Base-by-base conservation (phyloP, 2,888 invertebrate species). In the Lysandra coridon region DNA sequence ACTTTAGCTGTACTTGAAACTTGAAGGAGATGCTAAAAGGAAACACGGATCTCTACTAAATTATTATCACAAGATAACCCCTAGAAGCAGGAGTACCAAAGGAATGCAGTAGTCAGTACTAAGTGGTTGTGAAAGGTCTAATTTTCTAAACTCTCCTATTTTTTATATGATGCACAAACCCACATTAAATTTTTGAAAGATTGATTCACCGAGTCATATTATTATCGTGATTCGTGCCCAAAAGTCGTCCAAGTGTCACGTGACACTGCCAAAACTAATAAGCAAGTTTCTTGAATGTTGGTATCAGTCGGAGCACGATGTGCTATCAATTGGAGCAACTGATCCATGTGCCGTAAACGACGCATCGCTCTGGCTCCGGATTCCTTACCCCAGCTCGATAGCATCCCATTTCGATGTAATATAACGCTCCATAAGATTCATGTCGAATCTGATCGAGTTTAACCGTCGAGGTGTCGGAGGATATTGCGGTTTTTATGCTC, bases 391-490 rank as follows among this genome's bases (percentile, higher is more conserved):
- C 40, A 30, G 10, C 74, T 4, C 40, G 40, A 40, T n/a, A 44
- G 74, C 44, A 74, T 74, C 74, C n/a, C 23, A 74, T 74, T 44
- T 74, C 40, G 23, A 1, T 74, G 74, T 74, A 74, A 74, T 74
- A 44, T 23, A 44, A 74, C 74, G 74, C 44, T 44, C 44, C 74
- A 74, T 74, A 37, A 69, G 33, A 37, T 69, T 69, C 62, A 23
- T 62, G 23, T 62, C 23, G 69, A 33, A 69, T 69, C 33, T 37
- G 69, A 69, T 69, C 33, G 14, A 69, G 14, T 69, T 69, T 33
- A 69, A 69, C 33, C 33, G 5, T 69, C 69, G 69, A 14, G 33
- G 69, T 69, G 33, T 69, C 69, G 69, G 69, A 14, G 33, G 33
- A 37, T 69, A 17, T 69, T 69, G 33, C 69, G 69, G 69, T 37